Evolutionary conservation across 64 coral and sea anemone species (phyloP).

Genomic region (Dendronephthya gigantea): DNA sequence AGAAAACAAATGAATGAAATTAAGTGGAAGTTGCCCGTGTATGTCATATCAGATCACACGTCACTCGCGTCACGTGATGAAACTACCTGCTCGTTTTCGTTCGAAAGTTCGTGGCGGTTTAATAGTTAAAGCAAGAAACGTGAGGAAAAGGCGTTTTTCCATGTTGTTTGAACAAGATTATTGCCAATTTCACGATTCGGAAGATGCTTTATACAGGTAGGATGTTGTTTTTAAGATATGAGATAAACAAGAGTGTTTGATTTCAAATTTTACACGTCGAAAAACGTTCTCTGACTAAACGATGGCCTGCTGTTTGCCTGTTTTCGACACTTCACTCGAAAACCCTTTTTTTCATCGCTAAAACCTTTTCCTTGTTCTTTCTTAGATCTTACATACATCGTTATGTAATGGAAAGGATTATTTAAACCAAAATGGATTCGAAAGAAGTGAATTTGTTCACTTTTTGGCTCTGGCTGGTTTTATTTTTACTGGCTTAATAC

Average conservation of each 20-base stretch:
- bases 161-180: background rate
- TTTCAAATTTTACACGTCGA: background rate
- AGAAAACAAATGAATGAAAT: background rate
- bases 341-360: background rate
- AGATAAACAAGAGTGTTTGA: background rate
- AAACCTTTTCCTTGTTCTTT: background rate
- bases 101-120: background rate
- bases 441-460: background rate
- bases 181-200: background rate
- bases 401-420: background rate
- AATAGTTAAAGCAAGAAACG: background rate
- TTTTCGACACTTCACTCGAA: background rate
- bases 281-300: background rate
- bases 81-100: background rate
- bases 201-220: background rate
- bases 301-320: background rate
- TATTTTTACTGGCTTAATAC: background rate
- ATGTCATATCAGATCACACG: background rate
- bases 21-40: background rate
- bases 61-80: background rate
- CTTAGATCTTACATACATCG: background rate
- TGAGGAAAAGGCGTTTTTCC: background rate
- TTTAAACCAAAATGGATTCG: background rate
- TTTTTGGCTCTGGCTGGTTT: background rate
- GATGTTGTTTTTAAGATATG: background rate